Evolutionary conservation across 2,888 invertebrate genomes (phyloP), one percentile per base, ranked within the genome.

Genomic region (Mimas tiliae): DNA sequence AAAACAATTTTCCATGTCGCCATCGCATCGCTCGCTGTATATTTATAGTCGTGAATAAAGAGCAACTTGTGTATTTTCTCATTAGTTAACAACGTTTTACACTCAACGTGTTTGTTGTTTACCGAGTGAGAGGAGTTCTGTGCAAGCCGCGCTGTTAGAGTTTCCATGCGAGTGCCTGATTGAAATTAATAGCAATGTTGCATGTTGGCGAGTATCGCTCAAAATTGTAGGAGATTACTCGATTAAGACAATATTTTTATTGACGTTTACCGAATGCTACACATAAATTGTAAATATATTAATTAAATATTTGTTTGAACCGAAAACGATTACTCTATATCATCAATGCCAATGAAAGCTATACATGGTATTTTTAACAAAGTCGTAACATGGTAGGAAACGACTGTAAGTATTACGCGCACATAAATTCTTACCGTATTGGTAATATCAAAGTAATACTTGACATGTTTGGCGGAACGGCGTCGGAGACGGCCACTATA

Each of bases 41-140:
- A 70, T 69, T 67, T 63, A 66, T 42, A 33, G 9, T 48, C 4
- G 16, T 51, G 47, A 63, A 68, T 67, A 71, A 70, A 67, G 42
- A 68, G 65, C 63, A 45, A 51, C 65, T 42, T 58, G 19, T 45
- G 19, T 71, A 67, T 65, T 63, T 67, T 65, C 34, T 72, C 58
- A 65, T 68, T 69, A 69, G 47, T 65, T 47, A 65, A 65, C 62
- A 47, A 33, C 47, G 16, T 65, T 65, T 55, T 55, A 48, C 33
- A 62, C 38, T 34, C 48, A 53, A 62, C 53, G 45, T n/a, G 14
- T 67, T 64, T 64, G 27, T 47, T 63, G 45, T 64, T 27, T 63
- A 38, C 16, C 50, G 38, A 16, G 48, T 50, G 19, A 16, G 0
- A 16, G 0, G 63, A 63, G 48, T 63, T 33, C 33, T 34, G 45